Conservation (phyloP, 2,888 invertebrate species). For the Lypha dubia region DNA sequence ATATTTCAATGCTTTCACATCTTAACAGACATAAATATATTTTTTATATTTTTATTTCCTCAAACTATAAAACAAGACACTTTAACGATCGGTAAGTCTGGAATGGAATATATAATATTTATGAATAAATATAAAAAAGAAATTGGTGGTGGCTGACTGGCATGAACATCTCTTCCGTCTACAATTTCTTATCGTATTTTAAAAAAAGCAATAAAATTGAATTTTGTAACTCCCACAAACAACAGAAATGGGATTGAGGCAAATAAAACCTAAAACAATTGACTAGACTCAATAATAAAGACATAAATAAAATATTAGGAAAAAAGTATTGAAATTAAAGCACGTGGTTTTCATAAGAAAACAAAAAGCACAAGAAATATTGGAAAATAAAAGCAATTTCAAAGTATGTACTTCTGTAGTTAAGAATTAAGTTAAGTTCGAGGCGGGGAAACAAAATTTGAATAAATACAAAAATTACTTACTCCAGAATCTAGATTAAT, state of each 20-base stretch:
- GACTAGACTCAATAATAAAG: conserved; percentile 32
- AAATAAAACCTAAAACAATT: background rate
- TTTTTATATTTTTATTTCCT: conserved; percentile 18
- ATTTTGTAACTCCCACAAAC: conserved; percentile 15
- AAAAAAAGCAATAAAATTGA: conserved; percentile 37
- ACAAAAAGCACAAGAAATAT: conserved; percentile 2
- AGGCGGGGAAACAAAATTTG: conserved; percentile 10
- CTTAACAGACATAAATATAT: no score
- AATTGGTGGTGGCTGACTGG: background rate
- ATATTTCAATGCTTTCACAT: background rate
- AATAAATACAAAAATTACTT: background rate
- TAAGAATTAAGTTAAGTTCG: background rate
- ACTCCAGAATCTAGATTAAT: background rate
- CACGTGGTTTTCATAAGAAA: conserved; percentile 5
- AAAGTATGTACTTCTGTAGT: no score
- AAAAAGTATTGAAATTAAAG: conserved; percentile 17
- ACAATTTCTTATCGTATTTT: conserved; percentile 10
- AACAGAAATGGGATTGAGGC: conserved; percentile 19
- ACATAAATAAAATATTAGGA: background rate
- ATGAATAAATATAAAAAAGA: background rate
- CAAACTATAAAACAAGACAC: conserved; percentile 13
- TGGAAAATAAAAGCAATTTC: background rate
- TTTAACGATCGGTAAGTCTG: conserved; percentile 4
- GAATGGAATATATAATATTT: no score
- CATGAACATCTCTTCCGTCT: conserved; percentile 10